Evolutionary conservation across 35 echinoderm and acorn worm species (phyloP).

Genomic region (Apostichopus japonicus): DNA sequence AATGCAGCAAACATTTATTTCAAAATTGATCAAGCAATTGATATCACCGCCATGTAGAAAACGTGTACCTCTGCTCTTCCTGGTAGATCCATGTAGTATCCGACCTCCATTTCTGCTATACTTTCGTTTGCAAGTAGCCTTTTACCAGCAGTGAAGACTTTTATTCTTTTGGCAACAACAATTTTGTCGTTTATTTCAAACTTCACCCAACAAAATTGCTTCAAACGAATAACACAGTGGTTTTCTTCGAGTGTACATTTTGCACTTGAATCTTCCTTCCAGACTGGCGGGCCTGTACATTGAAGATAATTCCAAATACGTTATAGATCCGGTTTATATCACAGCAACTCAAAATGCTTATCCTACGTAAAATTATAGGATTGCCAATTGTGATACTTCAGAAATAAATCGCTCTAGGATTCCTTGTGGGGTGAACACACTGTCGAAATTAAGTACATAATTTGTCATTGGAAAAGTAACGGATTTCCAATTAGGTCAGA

Average conservation of each 20-base stretch:
- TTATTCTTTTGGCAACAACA: background rate
- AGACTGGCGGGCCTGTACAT: background rate
- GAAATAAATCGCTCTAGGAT: no score
- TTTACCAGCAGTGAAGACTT: background rate
- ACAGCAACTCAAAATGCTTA: background rate
- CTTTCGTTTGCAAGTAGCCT: background rate
- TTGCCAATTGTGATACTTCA: no score
- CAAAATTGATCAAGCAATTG: no score
- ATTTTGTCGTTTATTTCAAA: background rate
- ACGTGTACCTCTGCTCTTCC: background rate
- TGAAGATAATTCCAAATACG: no score
- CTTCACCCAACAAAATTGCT: background rate
- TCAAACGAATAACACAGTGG: background rate
- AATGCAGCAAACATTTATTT: no score
- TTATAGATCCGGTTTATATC: background rate
- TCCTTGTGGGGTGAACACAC: no score
- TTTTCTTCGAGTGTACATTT: background rate
- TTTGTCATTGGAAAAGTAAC: no score
- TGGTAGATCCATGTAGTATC: background rate
- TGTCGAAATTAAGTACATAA: no score
- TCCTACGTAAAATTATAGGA: no score
- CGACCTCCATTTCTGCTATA: background rate
- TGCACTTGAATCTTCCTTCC: background rate
- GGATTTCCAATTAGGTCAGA: no score
- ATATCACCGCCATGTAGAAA: no score